Conservation (phyloP, 2,113 vertebrate genomes). For the Uria lomvia region DNA sequence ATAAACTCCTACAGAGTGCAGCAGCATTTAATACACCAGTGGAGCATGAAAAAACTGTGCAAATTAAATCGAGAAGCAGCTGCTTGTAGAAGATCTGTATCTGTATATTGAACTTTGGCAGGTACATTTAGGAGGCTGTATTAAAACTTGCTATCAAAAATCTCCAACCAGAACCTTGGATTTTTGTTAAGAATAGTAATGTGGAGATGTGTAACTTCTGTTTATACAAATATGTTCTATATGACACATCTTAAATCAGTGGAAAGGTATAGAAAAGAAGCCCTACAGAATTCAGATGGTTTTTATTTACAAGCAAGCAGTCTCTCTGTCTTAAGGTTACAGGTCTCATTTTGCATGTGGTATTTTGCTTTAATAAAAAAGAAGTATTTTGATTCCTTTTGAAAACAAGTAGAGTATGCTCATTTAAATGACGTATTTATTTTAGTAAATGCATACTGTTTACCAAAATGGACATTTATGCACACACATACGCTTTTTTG, state of each 20-base stretch:
- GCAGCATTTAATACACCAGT: slow-evolving; percentile 92
- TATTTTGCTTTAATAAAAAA: not conserved
- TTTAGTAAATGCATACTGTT: not conserved
- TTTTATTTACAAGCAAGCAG: not conserved
- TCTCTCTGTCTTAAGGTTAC: not conserved
- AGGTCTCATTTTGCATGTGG: not conserved
- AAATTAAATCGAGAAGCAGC: slow-evolving; percentile 92
- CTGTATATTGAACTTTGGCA: slow-evolving; percentile 87
- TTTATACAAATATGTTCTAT: not conserved
- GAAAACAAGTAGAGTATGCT: not conserved
- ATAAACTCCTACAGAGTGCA: slow-evolving; percentile 86
- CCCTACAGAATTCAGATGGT: not conserved
- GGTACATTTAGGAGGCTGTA: slow-evolving; percentile 35
- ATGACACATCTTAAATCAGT: not conserved
- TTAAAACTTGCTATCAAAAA: slow-evolving; percentile 69
- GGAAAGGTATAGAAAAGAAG: not conserved
- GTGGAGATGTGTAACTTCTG: not conserved
- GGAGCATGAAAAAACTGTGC: slow-evolving; percentile 92
- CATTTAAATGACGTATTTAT: not conserved
- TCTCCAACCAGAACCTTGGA: slow-evolving; percentile 39
- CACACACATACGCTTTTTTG: rapidly evolving
- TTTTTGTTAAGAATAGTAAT: slow-evolving; percentile 48
- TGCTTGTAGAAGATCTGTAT: slow-evolving; percentile 91
- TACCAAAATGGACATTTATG: not conserved
- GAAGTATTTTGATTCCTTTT: not conserved